Base-by-base conservation (phyloP, 2,113 vertebrate species). In the Cyphomyrus plagiostoma region DNA sequence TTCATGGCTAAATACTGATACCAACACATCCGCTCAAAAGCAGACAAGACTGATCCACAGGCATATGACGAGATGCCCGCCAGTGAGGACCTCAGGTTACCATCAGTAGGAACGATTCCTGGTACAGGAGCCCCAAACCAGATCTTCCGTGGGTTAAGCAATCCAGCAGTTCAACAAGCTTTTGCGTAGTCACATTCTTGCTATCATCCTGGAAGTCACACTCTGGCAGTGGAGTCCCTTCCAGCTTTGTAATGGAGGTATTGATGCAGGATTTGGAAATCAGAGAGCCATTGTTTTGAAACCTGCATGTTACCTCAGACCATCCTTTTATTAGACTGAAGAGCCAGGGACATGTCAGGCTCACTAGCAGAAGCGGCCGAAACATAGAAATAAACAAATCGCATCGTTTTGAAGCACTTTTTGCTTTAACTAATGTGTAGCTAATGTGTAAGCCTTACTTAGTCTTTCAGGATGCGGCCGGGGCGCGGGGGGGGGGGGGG, bases 371-470 rank as follows among this genome's bases (percentile, higher is more conserved):
- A 35, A 26, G 35, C 4, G 30, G 30, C 74, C n/a, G 74, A 35
- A 80, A 42, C 42, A n/a, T 42, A 80, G 35, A 42, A 39, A 19
- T 19, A 80, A 80, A 26, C 74, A 17, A 39, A 42, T 39, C 74
- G 35, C 30, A 39, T 42, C 13, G 13, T 80, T 39, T 35, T 23
- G 42, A 91, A 93, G 91, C 92, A 92, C 90, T 93, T 95, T 96
- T 80, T 42, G 74, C 35, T 42, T 39, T 80, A 80, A 80, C 74
- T 95, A 95, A 93, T 95, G 94, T 95, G 94, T 96, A 93, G 95
- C 93, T 94, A 93, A 94, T 95, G 93, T 95, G 93, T 92, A 94
- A 95, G 94, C 95, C 95, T 94, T 95, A 96, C 95, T 96, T 80
- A 26, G 50, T 89, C 30, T n/a, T 35, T 83, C 74, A 83, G 74